A percentile compares a stretch with the other conserved stretches of the same genome.
These are phyloP conservation scores for Schizopygopsis malacanthus DNA, from an alignment of 2,797 vertebrate species.

Conservation along the genomic window DNA sequence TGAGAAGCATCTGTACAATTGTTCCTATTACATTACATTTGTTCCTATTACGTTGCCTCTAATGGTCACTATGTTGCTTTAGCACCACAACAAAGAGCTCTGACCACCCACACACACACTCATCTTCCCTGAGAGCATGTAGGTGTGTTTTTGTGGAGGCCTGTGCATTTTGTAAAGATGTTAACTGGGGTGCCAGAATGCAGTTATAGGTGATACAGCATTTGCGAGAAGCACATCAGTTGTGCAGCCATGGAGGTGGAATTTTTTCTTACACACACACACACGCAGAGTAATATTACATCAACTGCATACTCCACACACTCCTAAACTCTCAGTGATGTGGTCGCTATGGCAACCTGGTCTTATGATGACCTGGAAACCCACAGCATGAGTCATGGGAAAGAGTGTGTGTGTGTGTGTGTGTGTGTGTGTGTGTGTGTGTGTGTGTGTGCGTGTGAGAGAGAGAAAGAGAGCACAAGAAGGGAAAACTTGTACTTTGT, in stretches of 20 bases:
- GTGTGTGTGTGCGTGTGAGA: background rate
- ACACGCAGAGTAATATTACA: slow-evolving; percentile 5
- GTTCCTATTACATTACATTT: background rate
- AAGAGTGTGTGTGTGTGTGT: background rate
- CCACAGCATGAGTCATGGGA: slow-evolving; percentile 36
- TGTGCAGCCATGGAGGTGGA: slow-evolving; percentile 16
- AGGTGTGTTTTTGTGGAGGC: slow-evolving; percentile 16
- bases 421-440: background rate
- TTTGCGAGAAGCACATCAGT: slow-evolving; percentile 22
- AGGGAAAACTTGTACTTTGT: slow-evolving; percentile 24
- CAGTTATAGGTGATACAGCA: slow-evolving; percentile 4
- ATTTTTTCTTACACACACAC: background rate
- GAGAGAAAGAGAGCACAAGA: background rate
- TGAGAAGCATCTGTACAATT: background rate
- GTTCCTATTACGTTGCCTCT: background rate
- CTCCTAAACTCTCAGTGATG: slow-evolving; percentile 37
- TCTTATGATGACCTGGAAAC: slow-evolving; percentile 34
- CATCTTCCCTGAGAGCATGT: slow-evolving; percentile 19
- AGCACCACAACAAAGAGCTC: background rate
- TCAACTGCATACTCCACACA: slow-evolving; percentile 26
- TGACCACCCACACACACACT: slow-evolving; percentile 20
- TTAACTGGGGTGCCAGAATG: background rate
- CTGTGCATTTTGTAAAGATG: background rate
- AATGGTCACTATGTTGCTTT: slow-evolving; percentile 17
- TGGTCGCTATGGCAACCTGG: slow-evolving; percentile 49